Evolutionary conservation across 1,140 invertebrate species (phyloP).

Genomic region (Vollenhovia emeryi): DNA sequence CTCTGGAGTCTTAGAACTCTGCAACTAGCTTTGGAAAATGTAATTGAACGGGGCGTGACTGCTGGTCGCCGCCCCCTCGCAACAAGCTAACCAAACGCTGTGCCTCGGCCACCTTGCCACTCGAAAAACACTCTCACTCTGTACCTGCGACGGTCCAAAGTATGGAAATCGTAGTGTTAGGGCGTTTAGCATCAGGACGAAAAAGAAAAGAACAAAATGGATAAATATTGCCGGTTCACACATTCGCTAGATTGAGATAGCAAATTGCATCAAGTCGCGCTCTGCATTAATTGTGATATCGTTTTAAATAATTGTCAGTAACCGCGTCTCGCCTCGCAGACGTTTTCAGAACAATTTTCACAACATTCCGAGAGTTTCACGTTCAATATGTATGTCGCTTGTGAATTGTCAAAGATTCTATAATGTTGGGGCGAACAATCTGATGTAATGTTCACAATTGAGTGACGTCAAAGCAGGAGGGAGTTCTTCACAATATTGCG

Average conservation of each 20-base stretch:
- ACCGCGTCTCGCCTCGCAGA: background rate
- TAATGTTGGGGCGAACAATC: background rate
- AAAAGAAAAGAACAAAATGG: slow-evolving; percentile 49
- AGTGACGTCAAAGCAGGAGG: background rate
- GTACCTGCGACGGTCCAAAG: slow-evolving; percentile 85
- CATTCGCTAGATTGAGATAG: slow-evolving; percentile 72
- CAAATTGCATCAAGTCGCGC: slow-evolving; percentile 74
- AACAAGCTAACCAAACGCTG: slow-evolving; percentile 83
- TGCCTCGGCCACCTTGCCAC: slow-evolving; percentile 84
- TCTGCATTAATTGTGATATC: slow-evolving; percentile 80
- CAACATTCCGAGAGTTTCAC: too few relatives aligned
- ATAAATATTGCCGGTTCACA: slow-evolving; percentile 65
- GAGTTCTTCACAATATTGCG: slow-evolving; percentile 72
- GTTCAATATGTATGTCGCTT: background rate
- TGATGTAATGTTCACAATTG: too few relatives aligned
- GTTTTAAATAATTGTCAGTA: background rate
- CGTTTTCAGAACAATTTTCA: background rate
- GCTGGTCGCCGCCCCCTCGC: slow-evolving; percentile 79
- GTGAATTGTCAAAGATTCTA: background rate
- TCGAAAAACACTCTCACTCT: slow-evolving; percentile 84
- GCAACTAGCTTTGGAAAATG: slow-evolving; percentile 83
- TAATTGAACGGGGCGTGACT: slow-evolving; percentile 82
- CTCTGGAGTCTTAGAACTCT: slow-evolving; percentile 84
- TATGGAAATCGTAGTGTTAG: slow-evolving; percentile 83
- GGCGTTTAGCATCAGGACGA: slow-evolving; percentile 72